These are phyloP conservation scores for Pectinophora gossypiella DNA, from an alignment of 1,140 invertebrate species.

Conservation along the genomic window DNA sequence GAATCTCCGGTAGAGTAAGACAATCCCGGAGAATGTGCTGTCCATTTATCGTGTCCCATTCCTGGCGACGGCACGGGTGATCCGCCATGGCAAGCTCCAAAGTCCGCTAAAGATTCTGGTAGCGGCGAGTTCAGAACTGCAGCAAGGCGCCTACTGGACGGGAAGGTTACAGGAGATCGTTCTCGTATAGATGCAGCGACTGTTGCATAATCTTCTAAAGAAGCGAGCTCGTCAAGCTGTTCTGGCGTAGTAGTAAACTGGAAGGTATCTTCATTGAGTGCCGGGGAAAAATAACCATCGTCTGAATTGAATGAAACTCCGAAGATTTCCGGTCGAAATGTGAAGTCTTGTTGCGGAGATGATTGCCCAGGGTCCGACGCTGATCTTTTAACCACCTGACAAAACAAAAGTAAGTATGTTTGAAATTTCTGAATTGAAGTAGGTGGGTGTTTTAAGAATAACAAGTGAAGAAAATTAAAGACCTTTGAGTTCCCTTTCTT, in stretches of 20 bases:
- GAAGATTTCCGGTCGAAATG: slow-evolving; percentile 77
- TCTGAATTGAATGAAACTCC: slow-evolving; percentile 80
- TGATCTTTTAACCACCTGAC: slow-evolving; percentile 71
- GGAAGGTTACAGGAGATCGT: slow-evolving; percentile 78
- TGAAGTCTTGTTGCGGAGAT: slow-evolving; percentile 75
- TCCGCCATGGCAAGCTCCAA: slow-evolving; percentile 82
- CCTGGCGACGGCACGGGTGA: slow-evolving; percentile 73
- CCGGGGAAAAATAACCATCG: slow-evolving; percentile 84
- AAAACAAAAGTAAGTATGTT: slow-evolving; percentile 8
- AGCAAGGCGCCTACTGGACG: slow-evolving; percentile 83
- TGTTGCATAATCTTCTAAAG: slow-evolving; percentile 80
- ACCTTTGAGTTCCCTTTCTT: slow-evolving; percentile 82
- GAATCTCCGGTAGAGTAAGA: slow-evolving; percentile 64
- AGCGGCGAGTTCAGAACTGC: slow-evolving; percentile 84
- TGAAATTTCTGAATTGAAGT: background rate
- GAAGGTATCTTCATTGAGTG: slow-evolving; percentile 86
- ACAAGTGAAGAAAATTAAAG: slow-evolving; percentile 10
- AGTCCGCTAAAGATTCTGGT: slow-evolving; percentile 87
- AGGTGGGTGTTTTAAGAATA: background rate
- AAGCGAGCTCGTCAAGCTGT: slow-evolving; percentile 81
- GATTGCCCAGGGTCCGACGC: slow-evolving; percentile 81
- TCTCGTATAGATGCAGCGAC: slow-evolving; percentile 74
- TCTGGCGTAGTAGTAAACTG: slow-evolving; percentile 82
- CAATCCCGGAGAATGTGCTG: slow-evolving; percentile 53
- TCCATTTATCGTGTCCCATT: slow-evolving; percentile 54